Percentiles rank a stretch among this genome's conserved stretches.
These are phyloP conservation scores for Sarcophaga rosellei DNA, from an alignment of 2,888 invertebrate genomes.

Conservation along the genomic window DNA sequence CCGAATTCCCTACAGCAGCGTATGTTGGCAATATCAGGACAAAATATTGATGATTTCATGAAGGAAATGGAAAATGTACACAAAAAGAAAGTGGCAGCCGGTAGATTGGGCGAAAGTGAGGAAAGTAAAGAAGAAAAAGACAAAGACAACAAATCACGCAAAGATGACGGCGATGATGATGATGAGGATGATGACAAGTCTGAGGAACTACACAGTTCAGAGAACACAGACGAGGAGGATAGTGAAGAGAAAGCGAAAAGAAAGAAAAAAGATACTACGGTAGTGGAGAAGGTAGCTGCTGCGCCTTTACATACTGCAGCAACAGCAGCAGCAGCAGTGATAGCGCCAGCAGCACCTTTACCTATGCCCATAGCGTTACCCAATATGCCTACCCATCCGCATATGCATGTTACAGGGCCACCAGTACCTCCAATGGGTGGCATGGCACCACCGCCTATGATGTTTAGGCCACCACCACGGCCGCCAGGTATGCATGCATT, in stretches of 20 bases:
- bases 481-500: conserved; percentile 81
- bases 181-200: conserved; percentile 61
- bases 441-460: conserved; percentile 82
- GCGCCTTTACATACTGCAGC: conserved; percentile 68
- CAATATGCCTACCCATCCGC: conserved; percentile 69
- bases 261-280: conserved; percentile 36
- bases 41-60: conserved; percentile 96
- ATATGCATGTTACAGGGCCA: conserved; percentile 74
- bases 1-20: conserved; percentile 91
- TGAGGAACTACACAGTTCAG: conserved; percentile 57
- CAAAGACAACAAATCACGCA: conserved; percentile 51
- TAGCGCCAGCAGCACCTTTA: conserved; percentile 57
- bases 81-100: conserved; percentile 85
- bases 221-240: conserved; percentile 65
- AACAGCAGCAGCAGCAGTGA: conserved; percentile 57
- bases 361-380: conserved; percentile 60
- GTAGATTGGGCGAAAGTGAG: conserved; percentile 69
- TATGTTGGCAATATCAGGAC: conserved; percentile 94
- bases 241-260: conserved; percentile 52
- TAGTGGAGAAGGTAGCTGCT: conserved; percentile 38
- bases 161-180: conserved; percentile 47
- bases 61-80: conserved; percentile 95
- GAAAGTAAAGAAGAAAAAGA: conserved; percentile 59
- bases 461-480: conserved; percentile 84
- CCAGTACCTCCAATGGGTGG: conserved; percentile 81